Conservation (phyloP, 2,888 invertebrate species). For the Argyresthia albistria region DNA sequence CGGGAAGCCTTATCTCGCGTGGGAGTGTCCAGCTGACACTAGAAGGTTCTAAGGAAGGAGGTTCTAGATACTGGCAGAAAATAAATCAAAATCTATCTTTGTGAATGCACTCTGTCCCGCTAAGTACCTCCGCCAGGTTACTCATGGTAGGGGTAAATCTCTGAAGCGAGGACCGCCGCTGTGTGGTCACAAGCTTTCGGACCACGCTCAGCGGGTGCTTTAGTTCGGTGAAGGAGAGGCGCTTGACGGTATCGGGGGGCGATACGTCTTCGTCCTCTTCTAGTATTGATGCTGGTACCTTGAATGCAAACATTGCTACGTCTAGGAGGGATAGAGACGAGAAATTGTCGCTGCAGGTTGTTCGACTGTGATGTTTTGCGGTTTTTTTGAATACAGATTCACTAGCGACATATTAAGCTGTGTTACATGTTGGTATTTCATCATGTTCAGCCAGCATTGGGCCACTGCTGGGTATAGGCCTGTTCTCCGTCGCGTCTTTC, state of each 20-base stretch:
- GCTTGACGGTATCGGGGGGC: conserved; percentile 5
- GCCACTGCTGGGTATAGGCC: too few relatives aligned
- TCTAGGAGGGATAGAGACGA: conserved; percentile 9
- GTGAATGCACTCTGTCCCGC: conserved; percentile 42
- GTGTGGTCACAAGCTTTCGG: conserved; percentile 64
- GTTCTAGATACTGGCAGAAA: too few relatives aligned
- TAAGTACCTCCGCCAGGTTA: conserved; percentile 66
- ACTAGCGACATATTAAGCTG: too few relatives aligned
- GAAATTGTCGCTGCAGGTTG: too few relatives aligned
- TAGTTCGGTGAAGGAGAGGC: conserved; percentile 49
- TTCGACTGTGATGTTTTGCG: too few relatives aligned
- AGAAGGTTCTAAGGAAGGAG: too few relatives aligned
- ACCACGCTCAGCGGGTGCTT: conserved; percentile 61
- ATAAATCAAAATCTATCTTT: conserved; percentile 9
- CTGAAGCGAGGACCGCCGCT: conserved; percentile 61
- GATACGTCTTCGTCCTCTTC: conserved; percentile 29
- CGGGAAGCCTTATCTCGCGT: too few relatives aligned
- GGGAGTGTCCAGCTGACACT: too few relatives aligned
- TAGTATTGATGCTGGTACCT: conserved; percentile 54
- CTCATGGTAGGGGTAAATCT: conserved; percentile 62
- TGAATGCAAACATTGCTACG: conserved; percentile 39
- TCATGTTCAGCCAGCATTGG: too few relatives aligned
- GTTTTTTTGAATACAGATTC: too few relatives aligned
- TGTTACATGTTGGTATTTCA: too few relatives aligned
- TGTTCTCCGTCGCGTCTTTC: too few relatives aligned